Evolutionary conservation across 1,140 invertebrate genomes (phyloP), one percentile per base, ranked within the genome.

Genomic region (Papilio polyxenes): DNA sequence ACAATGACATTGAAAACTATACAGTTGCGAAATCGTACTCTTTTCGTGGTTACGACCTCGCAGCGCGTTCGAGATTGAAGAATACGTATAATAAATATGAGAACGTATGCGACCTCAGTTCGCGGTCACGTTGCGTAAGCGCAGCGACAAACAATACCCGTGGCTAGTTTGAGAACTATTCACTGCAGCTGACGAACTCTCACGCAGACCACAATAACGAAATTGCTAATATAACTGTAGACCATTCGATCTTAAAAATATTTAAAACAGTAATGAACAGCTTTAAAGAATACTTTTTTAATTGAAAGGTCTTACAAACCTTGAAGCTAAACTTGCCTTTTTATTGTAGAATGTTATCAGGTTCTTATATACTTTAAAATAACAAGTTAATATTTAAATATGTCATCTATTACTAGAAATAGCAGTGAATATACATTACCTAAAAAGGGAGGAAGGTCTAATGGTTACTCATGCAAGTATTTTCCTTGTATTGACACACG

Each of bases 51-150:
- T 89, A 85, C 85, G 92, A 88, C 92, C 92, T 93, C 93, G 92
- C 82, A 49, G 80, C 84, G 84, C 87, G 86, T 85, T 86, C 87
- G 87, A 90, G 90, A 93, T 91, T 89, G 90, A 92, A 93, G 92
- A 93, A 93, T 93, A 94, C 92, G 90, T 94, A 92, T 91, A 93
- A 91, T 92, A 94, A 93, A 93, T 93, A 93, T 93, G 90, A 92
- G 91, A 93, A 92, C 92, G 91, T 87, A 92, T 86, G 84, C 91
- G 92, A 92, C 92, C 92, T 93, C 87, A 82, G 87, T 92, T 93
- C 91, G 92, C 92, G 93, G 92, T 91, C 92, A 88, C 65, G 83
- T 94, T 94, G 91, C 89, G 92, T 92, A 93, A 94, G 84, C 85
- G 65, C 85, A 82, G 85, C 88, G 89, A 93, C 89, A 91, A 89